These are phyloP conservation scores for Vanacampus margaritifer DNA, from an alignment of 2,113 vertebrate genomes.

Conservation along the genomic window DNA sequence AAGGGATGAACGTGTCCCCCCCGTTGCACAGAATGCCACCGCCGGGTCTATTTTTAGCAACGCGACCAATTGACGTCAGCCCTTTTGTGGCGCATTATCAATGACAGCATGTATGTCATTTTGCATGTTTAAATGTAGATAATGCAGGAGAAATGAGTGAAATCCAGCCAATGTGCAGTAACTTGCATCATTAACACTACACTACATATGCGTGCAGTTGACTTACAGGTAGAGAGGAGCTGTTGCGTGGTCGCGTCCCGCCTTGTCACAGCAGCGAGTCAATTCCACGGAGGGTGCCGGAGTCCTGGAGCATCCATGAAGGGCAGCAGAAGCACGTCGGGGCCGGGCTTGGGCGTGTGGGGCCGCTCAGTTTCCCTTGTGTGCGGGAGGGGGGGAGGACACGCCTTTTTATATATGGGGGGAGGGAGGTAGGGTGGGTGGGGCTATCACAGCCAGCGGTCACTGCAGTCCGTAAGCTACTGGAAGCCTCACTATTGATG, in stretches of 20 bases:
- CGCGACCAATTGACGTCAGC: conserved; percentile 35
- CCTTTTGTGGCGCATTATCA: conserved; percentile 26
- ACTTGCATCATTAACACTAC: background rate
- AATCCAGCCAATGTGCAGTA: conserved; percentile 12
- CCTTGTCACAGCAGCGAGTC: conserved; percentile 15
- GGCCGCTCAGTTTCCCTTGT: background rate
- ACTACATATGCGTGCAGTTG: background rate
- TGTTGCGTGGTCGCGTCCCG: conserved; percentile 14
- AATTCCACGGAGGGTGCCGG: conserved; percentile 65
- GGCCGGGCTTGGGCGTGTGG: conserved; percentile 40
- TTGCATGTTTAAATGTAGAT: background rate
- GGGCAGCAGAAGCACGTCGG: conserved; percentile 53
- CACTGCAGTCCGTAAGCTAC: conserved; percentile 12
- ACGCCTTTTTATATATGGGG: conserved; percentile 44
- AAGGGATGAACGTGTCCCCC: background rate
- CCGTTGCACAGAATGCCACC: background rate
- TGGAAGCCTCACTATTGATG: conserved; percentile 1
- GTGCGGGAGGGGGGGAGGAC: conserved; percentile 16
- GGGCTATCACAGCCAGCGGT: conserved; percentile 27
- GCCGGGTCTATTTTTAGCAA: conserved; percentile 24
- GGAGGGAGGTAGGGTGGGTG: conserved; percentile 37
- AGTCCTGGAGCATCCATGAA: conserved; percentile 68
- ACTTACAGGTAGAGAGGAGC: conserved; percentile 47
- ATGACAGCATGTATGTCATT: conserved; percentile 1
- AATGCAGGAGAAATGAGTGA: background rate